Evolutionary conservation across 1,140 invertebrate genomes (phyloP).

Genomic region (Laodelphax striatellus): DNA sequence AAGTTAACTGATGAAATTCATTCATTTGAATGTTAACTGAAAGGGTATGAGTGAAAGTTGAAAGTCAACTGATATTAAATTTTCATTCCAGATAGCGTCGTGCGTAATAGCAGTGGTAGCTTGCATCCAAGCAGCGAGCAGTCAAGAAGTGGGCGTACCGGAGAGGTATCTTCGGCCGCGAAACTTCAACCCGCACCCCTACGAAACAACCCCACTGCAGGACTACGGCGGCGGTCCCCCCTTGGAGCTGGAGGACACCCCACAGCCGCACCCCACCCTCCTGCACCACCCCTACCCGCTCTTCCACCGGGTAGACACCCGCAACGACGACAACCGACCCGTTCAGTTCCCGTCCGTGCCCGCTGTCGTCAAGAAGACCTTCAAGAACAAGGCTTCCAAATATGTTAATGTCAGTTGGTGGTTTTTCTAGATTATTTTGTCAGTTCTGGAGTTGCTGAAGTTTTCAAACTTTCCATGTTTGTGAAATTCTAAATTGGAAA

Average conservation of each 20-base stretch:
- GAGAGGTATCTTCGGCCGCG: slow-evolving; percentile 20
- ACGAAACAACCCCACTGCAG: not conserved
- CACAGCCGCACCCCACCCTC: not conserved
- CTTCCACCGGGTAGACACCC: slow-evolving; percentile 1
- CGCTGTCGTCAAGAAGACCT: slow-evolving; percentile 8
- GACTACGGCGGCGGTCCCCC: not conserved
- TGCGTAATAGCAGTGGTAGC: too few species aligned
- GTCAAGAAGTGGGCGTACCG: slow-evolving; percentile 18
- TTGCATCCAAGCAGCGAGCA: not conserved
- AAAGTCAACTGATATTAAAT: too few species aligned
- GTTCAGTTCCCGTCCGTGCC: slow-evolving; percentile 21
- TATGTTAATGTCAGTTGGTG: not conserved
- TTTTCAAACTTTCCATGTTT: too few species aligned
- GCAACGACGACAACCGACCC: slow-evolving; percentile 4
- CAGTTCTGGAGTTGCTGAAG: too few species aligned
- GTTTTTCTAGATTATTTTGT: too few species aligned
- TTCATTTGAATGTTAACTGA: too few species aligned
- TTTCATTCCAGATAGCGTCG: too few species aligned
- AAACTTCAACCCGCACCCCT: slow-evolving; percentile 23
- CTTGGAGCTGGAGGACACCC: slow-evolving; percentile 2
- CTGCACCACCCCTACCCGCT: slow-evolving; percentile 6
- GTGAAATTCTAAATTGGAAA: too few species aligned
- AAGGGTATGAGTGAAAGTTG: too few species aligned
- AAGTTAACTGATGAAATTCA: too few species aligned
- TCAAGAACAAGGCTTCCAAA: slow-evolving; percentile 4